Base-by-base conservation (phyloP, 2,797 vertebrate species). In the Rallus crepitans region DNA sequence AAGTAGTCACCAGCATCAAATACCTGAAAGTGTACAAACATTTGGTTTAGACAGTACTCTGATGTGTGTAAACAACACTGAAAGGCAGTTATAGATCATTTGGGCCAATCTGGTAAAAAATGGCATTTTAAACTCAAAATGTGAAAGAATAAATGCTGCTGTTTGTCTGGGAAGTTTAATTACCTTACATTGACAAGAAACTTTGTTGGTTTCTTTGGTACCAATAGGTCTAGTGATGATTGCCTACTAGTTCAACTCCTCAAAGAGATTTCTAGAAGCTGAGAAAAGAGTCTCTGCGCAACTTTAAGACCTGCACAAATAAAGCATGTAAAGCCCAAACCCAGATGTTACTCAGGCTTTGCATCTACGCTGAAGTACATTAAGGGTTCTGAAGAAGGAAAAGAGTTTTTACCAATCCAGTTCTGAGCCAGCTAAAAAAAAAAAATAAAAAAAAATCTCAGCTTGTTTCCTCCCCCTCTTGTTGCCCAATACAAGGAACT, bases 1-100 rank as follows among this genome's bases (percentile, higher is more conserved):
- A 99, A 99, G 89, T 99, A 98, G 13, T 99, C 98, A 7, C 99
- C 99, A 1, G 99, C 99, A 96, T 99, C 99, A 79, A 99, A 99
- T 6, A 99, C 96, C 99, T 99, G 75, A 55, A 91, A 94, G 37
- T 5, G 19, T 25, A 59, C 5, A 76, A 40, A 16, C 25, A 81
- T 23, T 3, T 27, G 33, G 20, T 45, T 40, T 33, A 83, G 48
- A 37, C 3, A 37, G 13, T 14, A 45, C 47, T 15, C 28, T 5
- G 19, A 35, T 4, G 50, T 0, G 12, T 15, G 35, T 2, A 52
- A 1, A 3, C 12, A 25, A 3, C 12, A 27, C 30, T 35, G 21
- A 53, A 68, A 87, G n/a, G 25, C 39, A 56, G 18, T 10, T 48
- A 39, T 2, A 80, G 53, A 64, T 3, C 63, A 19, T 40, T 83